Evolutionary conservation across 2,113 vertebrate species (phyloP), one percentile per base, ranked within the genome.

Genomic region (Helogale parvula): DNA sequence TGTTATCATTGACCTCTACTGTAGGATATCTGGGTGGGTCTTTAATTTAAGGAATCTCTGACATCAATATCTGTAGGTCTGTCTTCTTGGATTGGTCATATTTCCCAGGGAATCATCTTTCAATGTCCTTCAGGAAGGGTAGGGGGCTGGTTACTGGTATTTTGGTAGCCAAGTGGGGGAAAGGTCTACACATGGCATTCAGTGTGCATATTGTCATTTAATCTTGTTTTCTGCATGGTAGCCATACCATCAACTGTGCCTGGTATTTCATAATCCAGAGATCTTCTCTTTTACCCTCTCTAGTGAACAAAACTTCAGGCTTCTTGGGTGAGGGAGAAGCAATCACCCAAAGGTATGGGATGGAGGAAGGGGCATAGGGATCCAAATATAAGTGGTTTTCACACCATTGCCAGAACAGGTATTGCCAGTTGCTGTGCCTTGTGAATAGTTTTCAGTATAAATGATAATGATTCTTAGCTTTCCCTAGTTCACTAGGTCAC

Each of bases 331-430:
- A 19, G 71, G 41, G 7, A 85, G 25, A 71, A 77, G 17, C 19
- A 90, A 1, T 71, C 25, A 87, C 10, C 25, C 21, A 79, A 82
- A 87, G 31, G 14, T 63, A 12, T 94, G 10, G 68, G 68, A 60
- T 47, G 54, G 57, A 93, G 7, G 5, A 5, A 54, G 6, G 23
- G 11, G 7, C 6, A 31, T 27, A 74, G 21, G 27, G 15, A 72
- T n/a, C 45, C 90, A 96, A 76, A 77, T 91, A 86, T 23, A 90
- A 93, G 35, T 97, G 38, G 45, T 90, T 90, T 47, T 93, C 33
- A 84, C 82, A 60, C 57, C 57, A 60, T 3, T 60, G 16, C 57
- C 21, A 60, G 57, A 60, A 60, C 57, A 23, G 57, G 57, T 87
- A 33, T 17, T 93, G 38, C 69, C 33, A 66, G 21, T 97, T 92